Conservation (phyloP, 2,797 vertebrate genomes). For the Myotis planiceps region DNA sequence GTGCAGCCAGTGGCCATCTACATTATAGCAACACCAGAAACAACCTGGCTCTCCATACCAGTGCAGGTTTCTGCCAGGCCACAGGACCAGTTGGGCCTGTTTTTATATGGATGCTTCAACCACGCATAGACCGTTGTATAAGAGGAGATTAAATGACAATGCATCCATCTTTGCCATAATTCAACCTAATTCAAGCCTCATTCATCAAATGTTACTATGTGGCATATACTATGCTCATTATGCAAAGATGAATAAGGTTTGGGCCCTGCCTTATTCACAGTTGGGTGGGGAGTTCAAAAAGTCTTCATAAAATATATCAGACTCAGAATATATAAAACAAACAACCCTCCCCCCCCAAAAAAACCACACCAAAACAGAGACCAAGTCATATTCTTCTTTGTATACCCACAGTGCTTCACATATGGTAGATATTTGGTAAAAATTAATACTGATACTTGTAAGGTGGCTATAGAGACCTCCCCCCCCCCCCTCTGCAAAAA, state of each 20-base stretch:
- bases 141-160: neutral
- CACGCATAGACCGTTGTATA: neutral
- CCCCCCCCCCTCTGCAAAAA: neutral
- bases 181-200: neutral
- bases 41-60: neutral
- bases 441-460: neutral
- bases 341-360: no score
- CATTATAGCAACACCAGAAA: neutral
- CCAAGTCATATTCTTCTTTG: neutral
- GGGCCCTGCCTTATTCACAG: neutral
- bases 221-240: neutral
- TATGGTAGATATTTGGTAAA: neutral
- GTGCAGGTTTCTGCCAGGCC: neutral
- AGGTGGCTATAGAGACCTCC: neutral
- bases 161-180: neutral
- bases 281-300: neutral
- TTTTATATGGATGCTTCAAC: constrained; percentile 20
- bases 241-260: neutral
- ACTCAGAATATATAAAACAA: neutral
- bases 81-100: neutral
- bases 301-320: neutral
- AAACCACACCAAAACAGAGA: no score
- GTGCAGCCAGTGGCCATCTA: constrained; percentile 58
- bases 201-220: neutral
- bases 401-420: neutral